These are phyloP conservation scores for Acromyrmex echinatior DNA, from an alignment of 1,140 invertebrate genomes.

Conservation along the genomic window DNA sequence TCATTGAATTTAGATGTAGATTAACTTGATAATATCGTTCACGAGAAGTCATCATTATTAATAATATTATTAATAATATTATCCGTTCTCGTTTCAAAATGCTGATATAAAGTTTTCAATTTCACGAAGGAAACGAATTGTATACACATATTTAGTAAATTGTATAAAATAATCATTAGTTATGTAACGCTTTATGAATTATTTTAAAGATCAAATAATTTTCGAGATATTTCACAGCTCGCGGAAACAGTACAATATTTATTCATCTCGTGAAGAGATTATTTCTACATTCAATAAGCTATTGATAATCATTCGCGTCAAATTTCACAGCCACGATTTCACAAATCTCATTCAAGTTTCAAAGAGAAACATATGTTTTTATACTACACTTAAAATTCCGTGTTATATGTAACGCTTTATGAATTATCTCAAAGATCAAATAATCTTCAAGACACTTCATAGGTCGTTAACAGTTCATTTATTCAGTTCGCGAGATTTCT, in stretches of 20 bases:
- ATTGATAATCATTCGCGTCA: no score
- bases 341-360: no score
- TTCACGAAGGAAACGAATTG: neutral
- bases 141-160: neutral
- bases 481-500: no score
- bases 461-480: neutral
- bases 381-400: no score
- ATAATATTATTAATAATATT: neutral
- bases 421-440: conserved; percentile 6
- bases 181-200: neutral
- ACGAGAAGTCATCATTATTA: neutral
- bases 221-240: neutral
- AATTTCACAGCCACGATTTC: no score
- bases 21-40: neutral
- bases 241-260: conserved; percentile 5
- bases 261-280: neutral
- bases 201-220: neutral
- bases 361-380: no score
- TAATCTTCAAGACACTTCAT: conserved; percentile 8
- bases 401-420: neutral
- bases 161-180: conserved; percentile 10
- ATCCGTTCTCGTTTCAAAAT: neutral
- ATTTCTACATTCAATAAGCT: no score
- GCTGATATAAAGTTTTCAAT: conserved; percentile 5
- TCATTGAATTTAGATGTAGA: neutral